These are phyloP conservation scores for Drymonia ruficornis DNA, from an alignment of 2,888 invertebrate species.

Conservation along the genomic window DNA sequence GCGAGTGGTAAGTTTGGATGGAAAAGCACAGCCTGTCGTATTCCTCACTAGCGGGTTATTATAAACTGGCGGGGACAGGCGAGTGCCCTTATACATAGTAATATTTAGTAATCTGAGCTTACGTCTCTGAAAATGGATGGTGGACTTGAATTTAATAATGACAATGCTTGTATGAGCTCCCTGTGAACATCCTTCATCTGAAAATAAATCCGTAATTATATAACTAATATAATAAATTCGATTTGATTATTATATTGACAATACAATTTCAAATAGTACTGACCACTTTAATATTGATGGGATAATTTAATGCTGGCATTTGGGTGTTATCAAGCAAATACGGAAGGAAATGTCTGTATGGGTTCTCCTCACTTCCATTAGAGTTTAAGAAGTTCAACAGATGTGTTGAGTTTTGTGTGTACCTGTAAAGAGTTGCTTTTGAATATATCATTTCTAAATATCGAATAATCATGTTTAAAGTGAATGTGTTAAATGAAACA, in stretches of 20 bases:
- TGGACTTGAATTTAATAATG: constrained; percentile 34
- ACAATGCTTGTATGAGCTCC: constrained; percentile 40
- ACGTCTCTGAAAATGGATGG: constrained; percentile 11
- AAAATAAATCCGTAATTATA: constrained; percentile 19
- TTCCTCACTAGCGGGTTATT: no score
- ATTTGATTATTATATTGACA: neutral
- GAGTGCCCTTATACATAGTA: neutral
- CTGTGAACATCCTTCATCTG: constrained; percentile 47
- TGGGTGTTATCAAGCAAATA: constrained; percentile 31
- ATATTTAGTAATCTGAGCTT: constrained; percentile 4
- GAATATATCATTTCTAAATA: neutral
- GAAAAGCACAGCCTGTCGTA: no score
- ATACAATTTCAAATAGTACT: constrained; percentile 26
- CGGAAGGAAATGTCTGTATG: constrained; percentile 26
- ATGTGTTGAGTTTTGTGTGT: constrained; percentile 52
- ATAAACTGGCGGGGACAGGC: neutral
- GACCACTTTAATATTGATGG: constrained; percentile 52
- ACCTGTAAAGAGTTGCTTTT: no score
- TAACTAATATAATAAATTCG: neutral
- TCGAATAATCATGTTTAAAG: no score
- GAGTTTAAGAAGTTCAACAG: constrained; percentile 53
- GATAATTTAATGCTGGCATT: constrained; percentile 10
- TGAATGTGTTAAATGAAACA: no score
- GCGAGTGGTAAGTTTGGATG: no score
- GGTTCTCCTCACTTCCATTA: constrained; percentile 22